phyloP scores from a whole-genome alignment of 2,113 vertebrate species.

The Cebidichthys violaceus region DNA sequence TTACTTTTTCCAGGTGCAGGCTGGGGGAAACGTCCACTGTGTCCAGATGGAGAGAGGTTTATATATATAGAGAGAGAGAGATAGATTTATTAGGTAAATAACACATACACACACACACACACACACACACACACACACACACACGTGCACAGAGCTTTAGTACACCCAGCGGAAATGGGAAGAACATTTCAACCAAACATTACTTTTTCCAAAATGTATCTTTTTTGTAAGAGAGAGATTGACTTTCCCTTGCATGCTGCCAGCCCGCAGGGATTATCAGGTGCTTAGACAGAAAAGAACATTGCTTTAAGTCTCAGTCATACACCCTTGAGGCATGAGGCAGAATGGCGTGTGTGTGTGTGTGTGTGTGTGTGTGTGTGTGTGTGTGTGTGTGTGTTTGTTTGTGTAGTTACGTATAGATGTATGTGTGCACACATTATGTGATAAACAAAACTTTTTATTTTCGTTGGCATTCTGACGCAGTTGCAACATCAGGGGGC shows the following conservation, averaged over 20 bases:
- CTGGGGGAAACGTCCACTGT: constrained; percentile 16
- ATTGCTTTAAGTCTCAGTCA: constrained; percentile 66
- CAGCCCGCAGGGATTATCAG: constrained; percentile 62
- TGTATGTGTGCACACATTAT: not conserved
- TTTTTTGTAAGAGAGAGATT: constrained; percentile 8
- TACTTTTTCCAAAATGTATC: constrained; percentile 6
- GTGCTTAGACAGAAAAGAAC: constrained; percentile 60
- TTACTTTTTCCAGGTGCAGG: constrained; percentile 45
- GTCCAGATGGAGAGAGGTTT: constrained; percentile 29
- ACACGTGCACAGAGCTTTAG: not conserved
- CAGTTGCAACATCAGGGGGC: constrained; percentile 9
- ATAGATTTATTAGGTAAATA: constrained; percentile 45
- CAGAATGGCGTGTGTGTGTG: too few species aligned
- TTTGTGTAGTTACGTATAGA: not conserved
- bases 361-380: constrained; percentile 15
- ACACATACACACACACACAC: not conserved
- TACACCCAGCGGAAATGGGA: constrained; percentile 15
- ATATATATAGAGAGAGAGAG: constrained; percentile 19
- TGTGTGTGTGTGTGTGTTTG: constrained; percentile 6
- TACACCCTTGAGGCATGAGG: constrained; percentile 45
- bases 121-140: not conserved
- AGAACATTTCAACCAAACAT: constrained; percentile 18
- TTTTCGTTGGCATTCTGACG: constrained; percentile 36
- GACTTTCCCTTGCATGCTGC: constrained; percentile 47
- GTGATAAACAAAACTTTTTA: constrained; percentile 35